phyloP scores from a whole-genome alignment of 2,113 vertebrate genomes.

The Chroicocephalus ridibundus region DNA sequence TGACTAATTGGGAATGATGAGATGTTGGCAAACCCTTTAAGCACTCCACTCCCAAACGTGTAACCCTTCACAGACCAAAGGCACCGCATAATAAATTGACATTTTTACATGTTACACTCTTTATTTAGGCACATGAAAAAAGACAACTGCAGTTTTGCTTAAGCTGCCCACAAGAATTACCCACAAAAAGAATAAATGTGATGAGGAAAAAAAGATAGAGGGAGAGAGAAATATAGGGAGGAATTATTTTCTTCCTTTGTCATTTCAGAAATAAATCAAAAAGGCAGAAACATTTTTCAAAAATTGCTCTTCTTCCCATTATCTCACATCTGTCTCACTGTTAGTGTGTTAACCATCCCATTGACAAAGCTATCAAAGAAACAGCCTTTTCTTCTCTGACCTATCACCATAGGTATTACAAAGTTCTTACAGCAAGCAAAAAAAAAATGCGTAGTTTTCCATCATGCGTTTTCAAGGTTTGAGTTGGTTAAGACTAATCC shows the following conservation, averaged over 20 bases:
- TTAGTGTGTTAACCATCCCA: not conserved
- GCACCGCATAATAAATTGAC: not conserved
- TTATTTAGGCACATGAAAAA: not conserved
- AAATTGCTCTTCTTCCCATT: not conserved
- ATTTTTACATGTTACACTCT: not conserved
- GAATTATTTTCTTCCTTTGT: not conserved
- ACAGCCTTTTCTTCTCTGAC: not conserved
- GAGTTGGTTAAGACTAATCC: not conserved
- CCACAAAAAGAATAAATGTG: not conserved
- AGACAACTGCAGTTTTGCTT: not conserved
- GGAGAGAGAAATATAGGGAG: not conserved
- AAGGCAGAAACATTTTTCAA: not conserved
- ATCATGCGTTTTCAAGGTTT: not conserved
- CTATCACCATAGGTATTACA: not conserved
- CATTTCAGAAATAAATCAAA: not conserved
- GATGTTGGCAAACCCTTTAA: conserved; percentile 29
- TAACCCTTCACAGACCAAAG: conserved; percentile 22
- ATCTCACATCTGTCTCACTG: not conserved
- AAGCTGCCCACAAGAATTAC: not conserved
- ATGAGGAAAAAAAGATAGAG: not conserved
- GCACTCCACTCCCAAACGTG: not conserved
- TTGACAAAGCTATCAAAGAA: not conserved
- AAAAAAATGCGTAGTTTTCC: not conserved
- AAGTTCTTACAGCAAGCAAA: not conserved
- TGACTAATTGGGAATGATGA: conserved; percentile 41